Conservation (phyloP, 2,888 invertebrate genomes). For the Trisateles emortualis region DNA sequence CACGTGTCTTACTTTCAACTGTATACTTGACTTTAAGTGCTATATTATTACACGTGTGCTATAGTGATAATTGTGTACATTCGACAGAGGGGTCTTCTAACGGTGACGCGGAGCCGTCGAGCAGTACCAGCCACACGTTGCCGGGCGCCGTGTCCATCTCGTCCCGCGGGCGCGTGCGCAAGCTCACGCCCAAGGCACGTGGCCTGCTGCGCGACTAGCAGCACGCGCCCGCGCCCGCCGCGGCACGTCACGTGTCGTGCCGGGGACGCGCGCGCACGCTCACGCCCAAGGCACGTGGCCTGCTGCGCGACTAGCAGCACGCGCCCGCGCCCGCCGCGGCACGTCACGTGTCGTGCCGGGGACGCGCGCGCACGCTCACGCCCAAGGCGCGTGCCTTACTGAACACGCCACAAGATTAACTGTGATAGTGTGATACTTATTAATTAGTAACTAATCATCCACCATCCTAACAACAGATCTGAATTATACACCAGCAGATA, state of each 20-base stretch:
- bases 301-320: conserved; percentile 76
- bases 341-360: not conserved
- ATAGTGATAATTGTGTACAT: not conserved
- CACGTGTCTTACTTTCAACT: too few species aligned
- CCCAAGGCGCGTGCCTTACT: conserved; percentile 91
- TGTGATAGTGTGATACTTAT: too few species aligned
- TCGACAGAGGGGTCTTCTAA: not conserved
- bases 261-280: conserved; percentile 12
- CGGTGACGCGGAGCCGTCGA: conserved; percentile 6
- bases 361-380: conserved; percentile 56
- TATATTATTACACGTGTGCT: too few species aligned
- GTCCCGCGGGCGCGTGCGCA: conserved; percentile 94
- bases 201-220: conserved; percentile 86
- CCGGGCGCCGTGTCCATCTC: conserved; percentile 74
- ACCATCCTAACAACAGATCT: too few species aligned
- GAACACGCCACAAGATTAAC: not conserved
- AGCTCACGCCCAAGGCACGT: conserved; percentile 92
- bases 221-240: not conserved
- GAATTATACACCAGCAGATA: too few species aligned
- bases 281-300: conserved; percentile 91
- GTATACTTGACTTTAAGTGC: too few species aligned
- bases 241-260: not conserved
- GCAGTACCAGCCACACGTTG: conserved; percentile 30
- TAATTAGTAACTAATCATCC: too few species aligned
- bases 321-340: not conserved